These are phyloP conservation scores for Pipa parva DNA, from an alignment of 2,113 vertebrate species.

Conservation along the genomic window DNA sequence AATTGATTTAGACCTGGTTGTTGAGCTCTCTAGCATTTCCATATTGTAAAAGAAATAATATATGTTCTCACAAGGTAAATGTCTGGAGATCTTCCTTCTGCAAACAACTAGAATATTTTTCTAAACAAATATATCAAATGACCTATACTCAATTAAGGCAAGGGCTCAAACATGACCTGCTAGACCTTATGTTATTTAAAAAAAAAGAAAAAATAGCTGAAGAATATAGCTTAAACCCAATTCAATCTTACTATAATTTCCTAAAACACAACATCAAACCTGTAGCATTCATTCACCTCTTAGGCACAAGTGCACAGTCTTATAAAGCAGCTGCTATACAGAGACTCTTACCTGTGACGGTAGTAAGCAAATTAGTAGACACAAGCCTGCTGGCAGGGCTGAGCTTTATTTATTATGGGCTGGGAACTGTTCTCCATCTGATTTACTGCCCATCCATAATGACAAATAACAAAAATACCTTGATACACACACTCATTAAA, in stretches of 20 bases:
- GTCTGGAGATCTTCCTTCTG: no score
- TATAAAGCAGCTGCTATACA: background rate
- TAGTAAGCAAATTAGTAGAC: background rate
- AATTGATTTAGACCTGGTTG: no score
- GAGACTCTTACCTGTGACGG: constrained; percentile 12
- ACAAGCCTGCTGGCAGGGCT: background rate
- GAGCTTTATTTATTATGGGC: background rate
- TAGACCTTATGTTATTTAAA: background rate
- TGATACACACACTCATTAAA: background rate
- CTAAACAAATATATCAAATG: background rate
- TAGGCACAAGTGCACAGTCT: no score
- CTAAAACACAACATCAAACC: no score
- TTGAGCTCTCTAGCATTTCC: no score
- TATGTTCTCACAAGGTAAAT: no score
- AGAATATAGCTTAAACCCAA: no score
- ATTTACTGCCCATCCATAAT: constrained; percentile 18
- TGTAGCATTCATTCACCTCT: background rate
- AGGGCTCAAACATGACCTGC: background rate
- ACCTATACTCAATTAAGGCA: background rate
- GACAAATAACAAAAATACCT: background rate
- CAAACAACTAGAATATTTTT: background rate
- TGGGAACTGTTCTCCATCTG: background rate
- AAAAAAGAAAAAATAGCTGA: no score
- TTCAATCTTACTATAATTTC: background rate
- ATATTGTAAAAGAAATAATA: no score